These are phyloP conservation scores for Avahi laniger DNA, from an alignment of 2,797 vertebrate species.

Conservation along the genomic window DNA sequence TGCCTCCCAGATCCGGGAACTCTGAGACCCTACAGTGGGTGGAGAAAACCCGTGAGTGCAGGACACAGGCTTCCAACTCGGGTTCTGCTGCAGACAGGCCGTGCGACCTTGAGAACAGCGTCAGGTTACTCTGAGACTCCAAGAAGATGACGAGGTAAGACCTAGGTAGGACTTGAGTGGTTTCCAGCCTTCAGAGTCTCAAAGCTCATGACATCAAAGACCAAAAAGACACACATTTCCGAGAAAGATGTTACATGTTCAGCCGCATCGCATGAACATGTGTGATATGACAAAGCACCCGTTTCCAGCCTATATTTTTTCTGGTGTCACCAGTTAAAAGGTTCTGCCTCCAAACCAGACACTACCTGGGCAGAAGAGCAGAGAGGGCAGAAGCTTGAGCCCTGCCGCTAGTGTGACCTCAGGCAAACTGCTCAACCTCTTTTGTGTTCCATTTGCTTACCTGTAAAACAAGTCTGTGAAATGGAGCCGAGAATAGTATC, in stretches of 20 bases:
- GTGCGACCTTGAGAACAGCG: rapidly evolving
- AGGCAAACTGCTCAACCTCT: neutral
- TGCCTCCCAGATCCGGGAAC: neutral
- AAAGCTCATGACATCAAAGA: neutral
- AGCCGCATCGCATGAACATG: rapidly evolving
- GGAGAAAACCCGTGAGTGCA: neutral
- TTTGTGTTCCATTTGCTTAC: neutral
- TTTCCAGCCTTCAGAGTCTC: neutral
- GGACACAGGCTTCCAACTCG: neutral
- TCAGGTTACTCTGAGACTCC: neutral
- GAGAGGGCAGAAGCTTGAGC: rapidly evolving
- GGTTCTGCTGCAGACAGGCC: rapidly evolving
- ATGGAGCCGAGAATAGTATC: rapidly evolving
- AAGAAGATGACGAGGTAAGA: neutral
- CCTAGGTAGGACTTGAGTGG: too few relatives aligned
- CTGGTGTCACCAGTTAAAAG: neutral
- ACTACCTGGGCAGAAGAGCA: neutral
- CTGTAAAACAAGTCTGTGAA: neutral
- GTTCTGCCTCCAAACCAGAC: neutral
- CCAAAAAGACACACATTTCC: neutral
- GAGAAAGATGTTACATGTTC: rapidly evolving
- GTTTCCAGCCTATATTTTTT: neutral
- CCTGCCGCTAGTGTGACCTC: neutral
- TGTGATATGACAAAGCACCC: neutral
- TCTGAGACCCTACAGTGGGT: neutral